These are phyloP conservation scores for Pedetes capensis DNA, from an alignment of 2,113 vertebrate genomes.

Conservation along the genomic window DNA sequence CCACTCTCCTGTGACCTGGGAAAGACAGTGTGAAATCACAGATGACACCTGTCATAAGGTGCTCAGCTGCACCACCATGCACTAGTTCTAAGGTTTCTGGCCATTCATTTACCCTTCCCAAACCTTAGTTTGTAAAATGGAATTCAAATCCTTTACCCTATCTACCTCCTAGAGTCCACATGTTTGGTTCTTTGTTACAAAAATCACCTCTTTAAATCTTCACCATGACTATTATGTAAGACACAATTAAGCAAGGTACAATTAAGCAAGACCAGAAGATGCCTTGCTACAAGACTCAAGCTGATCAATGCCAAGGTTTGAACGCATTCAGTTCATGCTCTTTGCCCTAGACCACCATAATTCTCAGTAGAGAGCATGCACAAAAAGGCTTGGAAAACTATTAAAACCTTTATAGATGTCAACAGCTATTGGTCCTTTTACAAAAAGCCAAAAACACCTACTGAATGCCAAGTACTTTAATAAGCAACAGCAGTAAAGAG, in stretches of 20 bases:
- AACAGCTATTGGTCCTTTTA: constrained; percentile 4
- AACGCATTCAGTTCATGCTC: neutral
- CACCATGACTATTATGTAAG: neutral
- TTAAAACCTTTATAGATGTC: neutral
- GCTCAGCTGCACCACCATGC: neutral
- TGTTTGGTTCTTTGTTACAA: neutral
- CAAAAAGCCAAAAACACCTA: neutral
- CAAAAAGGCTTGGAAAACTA: neutral
- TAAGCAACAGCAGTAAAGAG: neutral
- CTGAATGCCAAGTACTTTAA: neutral
- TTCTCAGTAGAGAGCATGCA: neutral
- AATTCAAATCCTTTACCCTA: neutral
- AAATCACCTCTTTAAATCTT: neutral
- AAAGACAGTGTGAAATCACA: neutral
- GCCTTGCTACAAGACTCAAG: neutral
- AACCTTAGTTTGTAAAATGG: neutral
- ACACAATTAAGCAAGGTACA: constrained; percentile 22
- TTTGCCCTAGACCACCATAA: neutral
- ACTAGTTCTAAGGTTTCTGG: neutral
- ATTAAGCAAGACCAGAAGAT: neutral
- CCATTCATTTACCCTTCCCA: neutral
- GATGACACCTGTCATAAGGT: neutral
- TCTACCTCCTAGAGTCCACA: neutral
- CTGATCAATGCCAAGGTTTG: neutral
- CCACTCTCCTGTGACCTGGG: neutral